These are phyloP conservation scores for Aphis craccivora DNA, from an alignment of 1,140 invertebrate genomes.

Conservation along the genomic window DNA sequence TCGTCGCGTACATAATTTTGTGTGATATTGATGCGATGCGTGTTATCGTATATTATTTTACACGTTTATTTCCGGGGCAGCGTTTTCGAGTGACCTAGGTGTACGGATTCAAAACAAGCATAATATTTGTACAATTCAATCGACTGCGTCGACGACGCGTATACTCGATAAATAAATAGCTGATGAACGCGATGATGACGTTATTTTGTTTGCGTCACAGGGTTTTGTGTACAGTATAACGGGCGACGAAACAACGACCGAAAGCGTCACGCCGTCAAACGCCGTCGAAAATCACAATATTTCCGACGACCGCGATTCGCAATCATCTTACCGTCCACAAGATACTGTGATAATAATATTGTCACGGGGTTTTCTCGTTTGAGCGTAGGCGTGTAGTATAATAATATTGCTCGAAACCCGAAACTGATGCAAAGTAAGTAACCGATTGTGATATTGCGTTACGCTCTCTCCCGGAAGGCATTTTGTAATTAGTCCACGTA, in stretches of 20 bases:
- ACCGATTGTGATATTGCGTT: not conserved
- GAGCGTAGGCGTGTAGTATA: not conserved
- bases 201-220: not conserved
- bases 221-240: not conserved
- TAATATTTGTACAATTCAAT: not conserved
- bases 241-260: not conserved
- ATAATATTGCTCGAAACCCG: not conserved
- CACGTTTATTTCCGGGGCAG: not conserved
- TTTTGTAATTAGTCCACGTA: not conserved
- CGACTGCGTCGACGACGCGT: too few relatives aligned
- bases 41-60: not conserved
- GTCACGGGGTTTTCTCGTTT: not conserved
- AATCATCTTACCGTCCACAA: not conserved
- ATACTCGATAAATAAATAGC: not conserved
- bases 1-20: not conserved
- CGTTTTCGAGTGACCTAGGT: not conserved
- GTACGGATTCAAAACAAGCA: not conserved
- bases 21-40: not conserved
- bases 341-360: not conserved
- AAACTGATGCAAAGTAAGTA: not conserved
- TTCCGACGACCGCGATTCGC: not conserved
- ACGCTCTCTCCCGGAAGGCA: not conserved
- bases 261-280: not conserved
- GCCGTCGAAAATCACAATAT: not conserved
- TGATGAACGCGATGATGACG: not conserved